phyloP scores from a whole-genome alignment of 2,888 invertebrate genomes.

The Sphaerophoria taeniata region DNA sequence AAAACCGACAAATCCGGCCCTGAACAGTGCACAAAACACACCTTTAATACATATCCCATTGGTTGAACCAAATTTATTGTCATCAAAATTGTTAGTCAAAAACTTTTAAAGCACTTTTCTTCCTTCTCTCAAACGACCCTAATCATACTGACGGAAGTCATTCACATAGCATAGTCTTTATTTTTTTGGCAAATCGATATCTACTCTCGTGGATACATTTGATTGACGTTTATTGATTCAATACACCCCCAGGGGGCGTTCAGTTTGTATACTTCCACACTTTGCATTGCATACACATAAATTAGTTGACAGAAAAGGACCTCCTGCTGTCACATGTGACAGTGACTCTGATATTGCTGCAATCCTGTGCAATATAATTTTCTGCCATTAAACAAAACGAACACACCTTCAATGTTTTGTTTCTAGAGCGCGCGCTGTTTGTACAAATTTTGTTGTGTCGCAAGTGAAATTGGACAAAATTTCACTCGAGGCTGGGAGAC shows the following conservation, averaged over 20 bases:
- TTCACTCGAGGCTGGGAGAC: conserved; percentile 45
- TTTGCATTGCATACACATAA: background rate
- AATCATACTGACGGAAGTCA: conserved; percentile 51
- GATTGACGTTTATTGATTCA: conserved; percentile 52
- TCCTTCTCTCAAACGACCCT: background rate
- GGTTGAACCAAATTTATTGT: conserved; percentile 9
- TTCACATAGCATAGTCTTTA: conserved; percentile 43
- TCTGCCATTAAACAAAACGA: background rate
- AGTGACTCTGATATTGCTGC: conserved; percentile 6
- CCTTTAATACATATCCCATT: background rate
- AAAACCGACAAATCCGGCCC: background rate
- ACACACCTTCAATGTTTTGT: conserved; percentile 36
- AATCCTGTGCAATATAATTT: conserved; percentile 28
- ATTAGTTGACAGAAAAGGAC: conserved; percentile 26
- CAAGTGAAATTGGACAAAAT: conserved; percentile 61
- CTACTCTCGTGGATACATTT: conserved; percentile 18
- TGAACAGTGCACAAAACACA: background rate
- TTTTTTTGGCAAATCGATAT: conserved; percentile 23
- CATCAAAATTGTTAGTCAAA: conserved; percentile 33
- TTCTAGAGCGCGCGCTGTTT: conserved; percentile 31
- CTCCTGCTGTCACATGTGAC: conserved; percentile 33
- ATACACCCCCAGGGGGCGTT: conserved; percentile 32
- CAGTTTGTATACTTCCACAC: background rate
- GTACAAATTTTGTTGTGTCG: conserved; percentile 48
- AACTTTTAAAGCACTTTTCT: conserved; percentile 20